Conservation (phyloP, 2,113 vertebrate genomes). For the Gambusia holbrooki region DNA sequence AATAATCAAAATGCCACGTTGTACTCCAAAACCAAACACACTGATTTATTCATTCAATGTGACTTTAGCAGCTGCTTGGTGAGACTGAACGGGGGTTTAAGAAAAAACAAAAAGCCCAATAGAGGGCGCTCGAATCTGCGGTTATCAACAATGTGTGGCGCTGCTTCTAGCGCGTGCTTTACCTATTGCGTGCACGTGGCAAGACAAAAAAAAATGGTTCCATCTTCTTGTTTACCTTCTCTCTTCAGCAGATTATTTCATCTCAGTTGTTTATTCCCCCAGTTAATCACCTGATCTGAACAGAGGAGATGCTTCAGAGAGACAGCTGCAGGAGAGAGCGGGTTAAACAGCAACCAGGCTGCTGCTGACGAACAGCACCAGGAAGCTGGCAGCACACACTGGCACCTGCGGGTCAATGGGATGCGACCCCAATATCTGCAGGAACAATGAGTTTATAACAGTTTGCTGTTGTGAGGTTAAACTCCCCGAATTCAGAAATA, state of each 20-base stretch:
- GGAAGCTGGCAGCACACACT: neutral
- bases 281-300: neutral
- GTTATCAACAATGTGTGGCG: neutral
- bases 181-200: neutral
- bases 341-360: too few relatives aligned
- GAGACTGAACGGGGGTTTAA: neutral
- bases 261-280: neutral
- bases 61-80: neutral
- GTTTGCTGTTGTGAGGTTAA: too few relatives aligned
- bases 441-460: neutral
- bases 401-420: neutral
- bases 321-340: neutral
- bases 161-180: neutral
- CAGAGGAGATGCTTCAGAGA: neutral
- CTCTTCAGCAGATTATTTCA: neutral
- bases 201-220: neutral
- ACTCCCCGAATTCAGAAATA: too few relatives aligned
- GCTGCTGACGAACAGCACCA: neutral
- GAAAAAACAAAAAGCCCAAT: slow-evolving; percentile 3
- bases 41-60: slow-evolving; percentile 15
- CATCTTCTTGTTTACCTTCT: neutral
- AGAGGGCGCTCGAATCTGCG: slow-evolving; percentile 36
- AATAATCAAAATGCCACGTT: neutral
- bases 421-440: neutral
- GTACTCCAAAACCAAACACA: neutral